Percentiles rank a stretch among this genome's conserved stretches.
Conservation (phyloP, 2,113 vertebrate species). For the Scomber colias region DNA sequence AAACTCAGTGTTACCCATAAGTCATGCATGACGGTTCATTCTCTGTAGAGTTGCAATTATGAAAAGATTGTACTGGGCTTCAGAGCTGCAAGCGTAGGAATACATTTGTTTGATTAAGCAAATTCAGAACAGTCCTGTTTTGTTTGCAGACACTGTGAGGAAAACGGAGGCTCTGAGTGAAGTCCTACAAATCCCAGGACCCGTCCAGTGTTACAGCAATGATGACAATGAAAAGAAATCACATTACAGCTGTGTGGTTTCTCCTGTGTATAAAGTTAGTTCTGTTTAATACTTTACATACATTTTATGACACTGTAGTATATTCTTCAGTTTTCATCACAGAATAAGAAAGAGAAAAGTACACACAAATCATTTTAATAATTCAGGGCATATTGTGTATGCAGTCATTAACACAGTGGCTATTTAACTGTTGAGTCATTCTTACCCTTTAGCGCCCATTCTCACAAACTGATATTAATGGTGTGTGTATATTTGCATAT, state of each 20-base stretch:
- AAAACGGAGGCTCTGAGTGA: conserved; percentile 67
- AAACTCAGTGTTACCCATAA: neutral
- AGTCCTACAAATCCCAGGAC: conserved; percentile 56
- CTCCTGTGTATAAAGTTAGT: conserved; percentile 50
- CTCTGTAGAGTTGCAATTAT: conserved; percentile 1
- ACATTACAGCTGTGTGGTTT: conserved; percentile 21
- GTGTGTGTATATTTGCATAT: neutral
- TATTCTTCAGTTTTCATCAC: neutral
- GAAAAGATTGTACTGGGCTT: neutral
- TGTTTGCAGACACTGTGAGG: conserved; percentile 69
- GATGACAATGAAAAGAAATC: neutral
- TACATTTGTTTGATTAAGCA: neutral
- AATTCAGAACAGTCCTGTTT: conserved; percentile 11
- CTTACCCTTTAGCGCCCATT: neutral
- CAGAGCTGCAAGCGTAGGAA: neutral
- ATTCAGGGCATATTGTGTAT: neutral
- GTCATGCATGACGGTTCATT: conserved; percentile 16
- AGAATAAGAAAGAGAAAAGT: neutral
- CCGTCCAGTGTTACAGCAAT: neutral
- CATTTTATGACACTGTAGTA: neutral
- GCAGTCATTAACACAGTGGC: neutral
- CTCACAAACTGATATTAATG: neutral
- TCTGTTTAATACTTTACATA: neutral
- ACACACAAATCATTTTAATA: neutral
- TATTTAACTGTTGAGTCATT: neutral